phyloP scores from a whole-genome alignment of 2,888 invertebrate genomes.

The Laspeyria flexula region DNA sequence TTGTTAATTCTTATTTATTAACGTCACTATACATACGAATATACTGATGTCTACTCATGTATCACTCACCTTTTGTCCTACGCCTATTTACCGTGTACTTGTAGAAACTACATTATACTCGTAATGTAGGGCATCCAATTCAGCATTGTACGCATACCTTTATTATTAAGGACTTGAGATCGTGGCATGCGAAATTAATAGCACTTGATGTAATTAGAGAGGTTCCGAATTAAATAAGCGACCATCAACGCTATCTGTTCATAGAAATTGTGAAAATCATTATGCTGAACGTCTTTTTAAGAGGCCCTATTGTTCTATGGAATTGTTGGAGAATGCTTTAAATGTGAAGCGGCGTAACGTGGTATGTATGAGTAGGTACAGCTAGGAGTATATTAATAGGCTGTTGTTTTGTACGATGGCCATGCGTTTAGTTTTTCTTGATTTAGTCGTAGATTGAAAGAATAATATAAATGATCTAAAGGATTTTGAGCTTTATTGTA shows the following conservation, averaged over 20 bases:
- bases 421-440: too few species aligned
- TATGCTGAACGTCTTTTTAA: constrained; percentile 63
- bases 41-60: too few species aligned
- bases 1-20: too few species aligned
- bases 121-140: too few species aligned
- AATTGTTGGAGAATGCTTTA: constrained; percentile 47
- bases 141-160: constrained; percentile 47
- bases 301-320: constrained; percentile 60
- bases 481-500: too few species aligned
- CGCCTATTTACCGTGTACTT: too few species aligned
- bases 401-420: too few species aligned
- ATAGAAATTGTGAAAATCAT: constrained; percentile 62
- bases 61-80: too few species aligned
- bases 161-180: constrained; percentile 59
- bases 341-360: constrained; percentile 1
- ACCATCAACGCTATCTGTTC: constrained; percentile 66
- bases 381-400: background rate
- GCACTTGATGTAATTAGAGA: constrained; percentile 74
- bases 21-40: too few species aligned
- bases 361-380: background rate
- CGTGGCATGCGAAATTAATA: constrained; percentile 74
- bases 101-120: too few species aligned
- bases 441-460: too few species aligned
- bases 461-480: too few species aligned
- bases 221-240: constrained; percentile 69